Conservation (phyloP, 2,113 vertebrate species). For the Chamaea fasciata region DNA sequence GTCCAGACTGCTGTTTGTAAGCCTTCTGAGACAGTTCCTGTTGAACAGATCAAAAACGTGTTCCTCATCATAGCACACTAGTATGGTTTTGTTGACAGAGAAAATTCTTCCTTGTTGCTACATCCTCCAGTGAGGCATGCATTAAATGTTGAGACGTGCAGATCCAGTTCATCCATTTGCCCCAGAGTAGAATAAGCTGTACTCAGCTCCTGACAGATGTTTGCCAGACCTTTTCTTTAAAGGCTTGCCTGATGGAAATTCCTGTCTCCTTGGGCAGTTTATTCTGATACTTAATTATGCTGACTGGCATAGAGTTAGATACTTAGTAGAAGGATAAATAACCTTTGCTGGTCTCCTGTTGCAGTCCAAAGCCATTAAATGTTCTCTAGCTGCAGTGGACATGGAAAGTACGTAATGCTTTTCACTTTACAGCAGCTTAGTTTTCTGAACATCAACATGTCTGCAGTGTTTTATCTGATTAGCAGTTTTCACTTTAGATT, state of each 20-base stretch:
- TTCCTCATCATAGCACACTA: neutral
- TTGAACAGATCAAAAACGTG: neutral
- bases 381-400: neutral
- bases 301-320: neutral
- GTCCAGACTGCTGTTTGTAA: neutral
- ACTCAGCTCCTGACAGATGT: neutral
- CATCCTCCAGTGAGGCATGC: neutral
- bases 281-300: neutral
- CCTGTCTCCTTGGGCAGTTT: neutral
- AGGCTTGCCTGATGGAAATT: neutral
- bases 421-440: neutral
- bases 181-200: neutral
- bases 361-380: neutral
- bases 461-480: neutral
- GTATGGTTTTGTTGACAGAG: neutral
- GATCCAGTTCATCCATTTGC: neutral
- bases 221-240: slow-evolving; percentile 26
- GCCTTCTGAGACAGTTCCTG: neutral
- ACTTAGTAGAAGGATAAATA: neutral
- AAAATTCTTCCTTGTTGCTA: neutral
- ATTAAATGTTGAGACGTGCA: neutral
- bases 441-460: neutral
- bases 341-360: neutral
- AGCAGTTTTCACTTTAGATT: neutral
- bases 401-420: neutral